Evolutionary conservation across 2,797 vertebrate genomes (phyloP).

Genomic region (Oceanodroma leucorhoa): DNA sequence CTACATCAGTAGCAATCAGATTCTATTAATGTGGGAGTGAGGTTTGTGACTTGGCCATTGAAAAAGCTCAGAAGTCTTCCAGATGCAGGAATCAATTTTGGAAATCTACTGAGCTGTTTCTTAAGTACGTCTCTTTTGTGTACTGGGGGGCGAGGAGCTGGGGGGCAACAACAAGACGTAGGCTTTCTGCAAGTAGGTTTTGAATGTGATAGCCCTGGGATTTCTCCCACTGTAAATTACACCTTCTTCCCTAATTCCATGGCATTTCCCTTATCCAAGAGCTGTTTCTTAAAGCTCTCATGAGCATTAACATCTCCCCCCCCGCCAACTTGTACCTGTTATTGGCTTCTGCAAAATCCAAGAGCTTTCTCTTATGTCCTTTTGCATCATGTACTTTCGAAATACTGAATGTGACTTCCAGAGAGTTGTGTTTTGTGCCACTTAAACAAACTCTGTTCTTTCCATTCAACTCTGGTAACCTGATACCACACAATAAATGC

Average conservation of each 20-base stretch:
- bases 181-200: conserved; percentile 7
- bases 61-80: conserved; percentile 34
- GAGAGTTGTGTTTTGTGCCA: conserved; percentile 29
- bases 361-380: not conserved
- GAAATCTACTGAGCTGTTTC: conserved; percentile 16
- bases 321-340: not conserved
- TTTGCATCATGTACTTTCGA: not conserved
- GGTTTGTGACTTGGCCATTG: conserved; percentile 41
- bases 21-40: conserved; percentile 41
- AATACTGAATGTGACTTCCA: conserved; percentile 46
- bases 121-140: not conserved
- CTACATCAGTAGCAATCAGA: conserved; percentile 42
- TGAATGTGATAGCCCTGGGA: conserved; percentile 27
- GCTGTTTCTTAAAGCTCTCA: not conserved
- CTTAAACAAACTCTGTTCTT: conserved; percentile 67
- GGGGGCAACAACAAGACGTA: not conserved
- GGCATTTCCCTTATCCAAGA: conserved; percentile 26
- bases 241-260: conserved; percentile 1
- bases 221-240: conserved; percentile 33
- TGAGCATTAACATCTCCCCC: not conserved
- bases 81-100: conserved; percentile 34
- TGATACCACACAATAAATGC: conserved; percentile 75
- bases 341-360: not conserved
- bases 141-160: not conserved
- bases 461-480: conserved; percentile 66